Evolutionary conservation across 2,888 invertebrate species (phyloP), one percentile per base, ranked within the genome.

Genomic region (Synergus gifuensis): DNA sequence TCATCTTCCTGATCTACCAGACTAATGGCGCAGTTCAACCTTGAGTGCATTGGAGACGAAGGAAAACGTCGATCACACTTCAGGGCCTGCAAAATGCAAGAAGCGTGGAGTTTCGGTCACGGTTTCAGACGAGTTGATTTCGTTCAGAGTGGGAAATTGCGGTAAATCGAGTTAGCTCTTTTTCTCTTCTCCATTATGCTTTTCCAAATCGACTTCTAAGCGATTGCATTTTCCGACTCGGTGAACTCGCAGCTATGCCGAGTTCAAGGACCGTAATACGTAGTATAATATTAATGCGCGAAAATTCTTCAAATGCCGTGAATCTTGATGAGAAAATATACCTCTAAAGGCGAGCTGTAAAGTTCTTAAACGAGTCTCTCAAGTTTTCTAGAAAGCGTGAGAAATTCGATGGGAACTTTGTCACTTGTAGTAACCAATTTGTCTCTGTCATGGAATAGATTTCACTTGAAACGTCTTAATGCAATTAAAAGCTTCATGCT

Each of bases 11-110:
- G 58, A 28, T 79, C 60, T 66, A 22, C n/a, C 78, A 18, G 22
- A 67, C 49, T 73, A 76, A 77, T 44, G 46, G 28, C 42, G 2
- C 14, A 77, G 78, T 58, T 76, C 85, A 86, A 86, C 86, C 81
- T 82, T 84, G 87, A 86, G 83, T 80, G 49, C 46, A 46, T 64
- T 49, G 67, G 63, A 64, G 76, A 84, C 84, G 81, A 85, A 83
- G 82, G 82, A 76, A 86, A 78, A 81, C 81, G 82, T 81, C 84
- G 81, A 85, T 85, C 81, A 76, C 77, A 44, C 69, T 83, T 83
- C 44, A 60, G 46, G 76, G 79, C 40, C 49, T 62, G 42, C 44
- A 78, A 81, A 78, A 82, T 79, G 84, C 84, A 79, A 42, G n/a
- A 64, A 85, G 80, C 85, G 83, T 85, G 82, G 86, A 84, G 78